Conservation (phyloP, 2,888 invertebrate genomes). For the Agonopterix alstromeriana region DNA sequence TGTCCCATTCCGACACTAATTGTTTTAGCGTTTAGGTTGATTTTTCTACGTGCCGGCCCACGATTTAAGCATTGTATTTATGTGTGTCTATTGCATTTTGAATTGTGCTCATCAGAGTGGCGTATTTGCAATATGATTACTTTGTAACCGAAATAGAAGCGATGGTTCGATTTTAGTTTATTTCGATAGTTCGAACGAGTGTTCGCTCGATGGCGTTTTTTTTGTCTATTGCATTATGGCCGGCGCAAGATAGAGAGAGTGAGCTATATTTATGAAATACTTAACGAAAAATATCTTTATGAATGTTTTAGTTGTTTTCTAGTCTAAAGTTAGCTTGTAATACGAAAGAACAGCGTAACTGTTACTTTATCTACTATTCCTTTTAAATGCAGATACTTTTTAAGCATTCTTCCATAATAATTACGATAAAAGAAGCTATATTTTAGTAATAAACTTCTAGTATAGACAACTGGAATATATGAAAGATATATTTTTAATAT, state of each 20-base stretch:
- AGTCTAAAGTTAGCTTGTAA: constrained; percentile 64
- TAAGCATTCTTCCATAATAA: constrained; percentile 61
- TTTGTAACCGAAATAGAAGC: constrained; percentile 34
- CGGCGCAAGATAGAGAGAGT: constrained; percentile 37
- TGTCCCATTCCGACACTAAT: constrained; percentile 69
- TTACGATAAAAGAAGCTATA: constrained; percentile 59
- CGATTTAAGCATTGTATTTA: constrained; percentile 13
- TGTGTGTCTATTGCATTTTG: not conserved
- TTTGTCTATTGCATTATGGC: constrained; percentile 30
- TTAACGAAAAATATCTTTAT: constrained; percentile 43
- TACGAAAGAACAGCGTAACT: constrained; percentile 22
- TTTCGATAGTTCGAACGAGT: constrained; percentile 26
- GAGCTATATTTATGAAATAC: constrained; percentile 46
- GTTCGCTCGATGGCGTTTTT: constrained; percentile 44
- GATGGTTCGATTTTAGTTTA: constrained; percentile 51
- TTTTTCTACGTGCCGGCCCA: constrained; percentile 54
- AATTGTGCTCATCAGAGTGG: too few relatives aligned
- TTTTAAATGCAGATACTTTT: constrained; percentile 43
- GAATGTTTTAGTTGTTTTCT: constrained; percentile 64
- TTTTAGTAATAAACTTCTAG: constrained; percentile 42
- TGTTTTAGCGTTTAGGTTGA: constrained; percentile 58
- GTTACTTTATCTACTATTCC: constrained; percentile 30
- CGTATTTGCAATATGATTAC: not conserved
- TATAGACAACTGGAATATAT: constrained; percentile 31
- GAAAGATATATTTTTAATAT: constrained; percentile 36